A percentile compares a stretch with the other conserved stretches of the same genome.
Conservation (phyloP, 2,797 vertebrate species). For the Urophycis tenuis region DNA sequence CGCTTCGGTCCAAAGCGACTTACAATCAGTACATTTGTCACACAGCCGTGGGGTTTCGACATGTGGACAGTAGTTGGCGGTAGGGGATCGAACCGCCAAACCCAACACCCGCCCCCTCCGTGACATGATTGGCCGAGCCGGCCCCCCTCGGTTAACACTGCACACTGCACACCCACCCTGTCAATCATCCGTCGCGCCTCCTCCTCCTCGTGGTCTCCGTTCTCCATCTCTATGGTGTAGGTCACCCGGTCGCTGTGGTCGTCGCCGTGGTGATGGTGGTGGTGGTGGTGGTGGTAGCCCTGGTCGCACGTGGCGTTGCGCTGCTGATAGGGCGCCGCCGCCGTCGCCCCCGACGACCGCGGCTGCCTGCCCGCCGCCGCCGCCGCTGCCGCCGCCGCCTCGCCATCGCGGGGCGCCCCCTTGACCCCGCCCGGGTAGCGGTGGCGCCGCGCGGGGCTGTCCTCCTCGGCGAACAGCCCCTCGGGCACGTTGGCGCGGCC, state of each 20-base stretch:
- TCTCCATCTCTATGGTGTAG: conserved; percentile 90
- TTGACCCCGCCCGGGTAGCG: conserved; percentile 77
- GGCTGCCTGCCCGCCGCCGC: conserved; percentile 61
- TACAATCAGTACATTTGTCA: too few species aligned
- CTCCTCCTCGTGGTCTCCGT: conserved; percentile 83
- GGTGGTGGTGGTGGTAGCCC: conserved; percentile 59
- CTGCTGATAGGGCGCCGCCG: conserved; percentile 59
- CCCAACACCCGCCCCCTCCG: too few species aligned
- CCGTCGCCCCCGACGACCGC: too few species aligned
- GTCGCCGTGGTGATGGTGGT: conserved; percentile 70
- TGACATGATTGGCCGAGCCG: too few species aligned
- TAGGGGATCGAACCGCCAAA: too few species aligned
- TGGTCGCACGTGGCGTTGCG: conserved; percentile 55
- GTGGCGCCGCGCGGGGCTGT: conserved; percentile 82
- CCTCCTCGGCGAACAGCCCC: conserved; percentile 85
- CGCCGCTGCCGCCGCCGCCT: conserved; percentile 63
- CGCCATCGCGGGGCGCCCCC: conserved; percentile 55
- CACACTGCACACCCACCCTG: conserved; percentile 82
- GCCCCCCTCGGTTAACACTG: too few species aligned
- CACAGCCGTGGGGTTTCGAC: too few species aligned
- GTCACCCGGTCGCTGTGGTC: conserved; percentile 93
- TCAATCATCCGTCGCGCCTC: conserved; percentile 92
- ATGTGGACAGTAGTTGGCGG: too few species aligned
- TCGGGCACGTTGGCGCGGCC: conserved; percentile 74
- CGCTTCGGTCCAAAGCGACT: too few species aligned